Percentiles rank a stretch among this genome's conserved stretches.
phyloP scores from a whole-genome alignment of 2,888 invertebrate species.

The Papilio protenor region DNA sequence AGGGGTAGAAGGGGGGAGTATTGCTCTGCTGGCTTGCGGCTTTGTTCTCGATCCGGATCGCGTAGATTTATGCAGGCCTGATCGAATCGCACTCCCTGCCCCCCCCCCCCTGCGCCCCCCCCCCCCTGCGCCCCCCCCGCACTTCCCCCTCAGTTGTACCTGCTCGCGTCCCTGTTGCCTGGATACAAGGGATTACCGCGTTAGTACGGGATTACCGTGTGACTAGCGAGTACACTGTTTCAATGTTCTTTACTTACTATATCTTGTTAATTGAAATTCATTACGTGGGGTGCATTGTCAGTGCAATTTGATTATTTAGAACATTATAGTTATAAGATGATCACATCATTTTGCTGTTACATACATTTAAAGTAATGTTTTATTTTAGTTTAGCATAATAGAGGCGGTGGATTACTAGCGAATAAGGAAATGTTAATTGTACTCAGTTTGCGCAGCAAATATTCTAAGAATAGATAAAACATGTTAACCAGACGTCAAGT shows the following conservation, averaged over 20 bases:
- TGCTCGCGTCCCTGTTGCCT: conserved; percentile 39
- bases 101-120: conserved; percentile 50
- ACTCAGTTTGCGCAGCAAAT: not conserved
- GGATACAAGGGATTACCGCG: conserved; percentile 43
- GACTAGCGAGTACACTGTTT: conserved; percentile 24
- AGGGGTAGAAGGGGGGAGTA: conserved; percentile 53
- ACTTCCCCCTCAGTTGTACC: conserved; percentile 62
- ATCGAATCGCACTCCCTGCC: conserved; percentile 71
- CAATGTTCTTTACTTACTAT: conserved; percentile 16
- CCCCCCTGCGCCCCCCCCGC: conserved; percentile 56
- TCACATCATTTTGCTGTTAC: not conserved
- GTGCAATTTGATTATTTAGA: not conserved
- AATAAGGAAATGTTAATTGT: not conserved
- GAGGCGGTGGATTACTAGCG: not conserved
- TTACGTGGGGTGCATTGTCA: not conserved
- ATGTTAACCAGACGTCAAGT: not conserved
- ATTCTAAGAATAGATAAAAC: not conserved
- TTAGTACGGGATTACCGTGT: conserved; percentile 33
- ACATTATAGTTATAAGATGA: not conserved
- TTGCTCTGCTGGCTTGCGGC: conserved; percentile 71
- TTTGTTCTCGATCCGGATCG: conserved; percentile 79
- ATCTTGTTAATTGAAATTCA: conserved; percentile 6
- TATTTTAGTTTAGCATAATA: not conserved
- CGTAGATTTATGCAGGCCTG: conserved; percentile 82
- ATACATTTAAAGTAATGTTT: not conserved